Percentiles rank a stretch among this genome's conserved stretches.
Conservation (phyloP, 92 coral and sea anemone genomes). For the Hydrozoanthus gracilis region DNA sequence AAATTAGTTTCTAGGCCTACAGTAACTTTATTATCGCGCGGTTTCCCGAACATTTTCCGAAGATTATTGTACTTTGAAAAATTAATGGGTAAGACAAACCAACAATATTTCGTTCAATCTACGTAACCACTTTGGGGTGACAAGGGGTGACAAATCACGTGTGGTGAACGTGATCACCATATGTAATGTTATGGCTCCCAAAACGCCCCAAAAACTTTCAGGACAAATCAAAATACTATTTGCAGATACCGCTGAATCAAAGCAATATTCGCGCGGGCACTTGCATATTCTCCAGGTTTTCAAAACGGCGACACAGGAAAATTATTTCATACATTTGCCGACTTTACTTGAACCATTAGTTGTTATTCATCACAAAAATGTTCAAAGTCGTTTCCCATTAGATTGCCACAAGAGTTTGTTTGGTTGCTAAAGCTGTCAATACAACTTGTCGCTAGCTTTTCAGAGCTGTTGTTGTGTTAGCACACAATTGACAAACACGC, state of each 20-base stretch:
- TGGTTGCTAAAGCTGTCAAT: conserved; percentile 7
- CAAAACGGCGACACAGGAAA: conserved; percentile 5
- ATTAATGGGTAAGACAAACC: neutral
- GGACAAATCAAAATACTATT: no score
- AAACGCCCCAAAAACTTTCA: no score
- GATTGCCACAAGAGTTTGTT: conserved; percentile 10
- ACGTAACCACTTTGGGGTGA: conserved; percentile 11
- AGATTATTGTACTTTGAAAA: conserved; percentile 8
- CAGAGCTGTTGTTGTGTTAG: conserved; percentile 16
- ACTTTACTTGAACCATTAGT: no score
- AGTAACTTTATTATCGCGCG: neutral
- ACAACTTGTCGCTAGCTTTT: neutral
- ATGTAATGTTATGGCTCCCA: neutral
- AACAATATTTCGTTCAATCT: neutral
- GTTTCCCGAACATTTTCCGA: conserved; percentile 12
- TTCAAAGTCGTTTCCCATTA: neutral
- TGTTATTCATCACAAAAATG: conserved; percentile 14
- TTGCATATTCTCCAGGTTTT: neutral
- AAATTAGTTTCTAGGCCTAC: neutral
- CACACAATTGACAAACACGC: conserved; percentile 10
- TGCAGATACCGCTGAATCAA: no score
- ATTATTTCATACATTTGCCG: neutral
- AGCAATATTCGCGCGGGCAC: no score
- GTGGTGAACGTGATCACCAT: conserved; percentile 7
- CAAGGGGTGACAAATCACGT: conserved; percentile 17